Conservation (phyloP, 1,140 invertebrate genomes). For the Meloidogyne exigua region DNA sequence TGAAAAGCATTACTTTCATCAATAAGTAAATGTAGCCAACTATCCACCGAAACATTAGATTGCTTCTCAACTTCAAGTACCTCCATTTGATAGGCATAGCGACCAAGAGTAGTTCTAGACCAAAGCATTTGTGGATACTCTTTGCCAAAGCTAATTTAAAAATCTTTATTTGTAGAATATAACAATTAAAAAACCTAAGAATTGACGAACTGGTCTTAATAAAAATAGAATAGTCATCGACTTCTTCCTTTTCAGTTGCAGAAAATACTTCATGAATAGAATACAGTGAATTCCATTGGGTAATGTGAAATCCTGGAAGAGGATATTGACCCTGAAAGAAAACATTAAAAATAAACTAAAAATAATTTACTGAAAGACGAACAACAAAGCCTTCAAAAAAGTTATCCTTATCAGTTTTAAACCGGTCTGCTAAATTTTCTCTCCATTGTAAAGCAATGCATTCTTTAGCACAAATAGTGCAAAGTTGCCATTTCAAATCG, state of each 20-base stretch:
- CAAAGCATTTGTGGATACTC: slow-evolving; percentile 10
- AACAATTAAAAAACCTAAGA: slow-evolving; percentile 36
- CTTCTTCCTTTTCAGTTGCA: slow-evolving; percentile 1
- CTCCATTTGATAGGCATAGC: slow-evolving; percentile 40
- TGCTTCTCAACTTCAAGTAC: slow-evolving; percentile 2
- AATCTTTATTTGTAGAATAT: neutral
- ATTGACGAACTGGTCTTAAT: slow-evolving; percentile 40
- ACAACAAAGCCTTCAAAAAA: slow-evolving; percentile 54
- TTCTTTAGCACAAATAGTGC: slow-evolving; percentile 32
- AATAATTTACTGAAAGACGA: neutral
- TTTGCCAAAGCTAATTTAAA: slow-evolving; percentile 44
- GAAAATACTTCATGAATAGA: slow-evolving; percentile 3
- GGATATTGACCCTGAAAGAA: slow-evolving; percentile 46
- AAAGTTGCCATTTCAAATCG: slow-evolving; percentile 57
- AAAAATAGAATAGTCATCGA: slow-evolving; percentile 15
- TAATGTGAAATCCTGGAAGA: slow-evolving; percentile 52
- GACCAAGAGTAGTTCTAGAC: slow-evolving; percentile 39
- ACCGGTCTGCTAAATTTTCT: slow-evolving; percentile 25
- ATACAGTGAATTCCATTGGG: slow-evolving; percentile 54
- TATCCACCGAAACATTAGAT: slow-evolving; percentile 2
- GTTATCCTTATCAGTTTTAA: slow-evolving; percentile 29
- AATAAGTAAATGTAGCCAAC: slow-evolving; percentile 25
- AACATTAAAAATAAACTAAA: neutral
- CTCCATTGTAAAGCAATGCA: slow-evolving; percentile 30
- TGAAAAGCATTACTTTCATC: neutral